A percentile compares a stretch with the other conserved stretches of the same genome.
These are phyloP conservation scores for Tiliqua scincoides DNA, from an alignment of 2,113 vertebrate genomes.

Conservation along the genomic window DNA sequence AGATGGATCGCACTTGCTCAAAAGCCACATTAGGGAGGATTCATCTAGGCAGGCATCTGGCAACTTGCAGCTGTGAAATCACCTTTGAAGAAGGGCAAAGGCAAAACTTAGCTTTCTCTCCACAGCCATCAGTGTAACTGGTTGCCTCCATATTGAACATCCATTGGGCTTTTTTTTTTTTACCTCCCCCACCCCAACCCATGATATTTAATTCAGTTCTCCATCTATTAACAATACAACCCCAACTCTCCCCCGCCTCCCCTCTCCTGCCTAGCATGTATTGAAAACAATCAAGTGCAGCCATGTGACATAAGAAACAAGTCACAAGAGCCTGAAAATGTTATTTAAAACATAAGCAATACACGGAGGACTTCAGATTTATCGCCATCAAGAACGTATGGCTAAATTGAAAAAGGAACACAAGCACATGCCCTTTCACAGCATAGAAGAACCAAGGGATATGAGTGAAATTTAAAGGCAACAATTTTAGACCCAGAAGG, in stretches of 20 bases:
- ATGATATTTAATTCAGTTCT: not conserved
- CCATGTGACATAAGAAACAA: not conserved
- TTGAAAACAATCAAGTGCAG: not conserved
- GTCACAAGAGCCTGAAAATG: not conserved
- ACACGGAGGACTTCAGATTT: not conserved
- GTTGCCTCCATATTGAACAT: not conserved
- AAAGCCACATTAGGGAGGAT: slow-evolving; percentile 28
- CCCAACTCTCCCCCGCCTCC: not conserved
- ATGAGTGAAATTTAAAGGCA: not conserved
- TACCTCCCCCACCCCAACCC: not conserved
- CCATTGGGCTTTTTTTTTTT: not conserved
- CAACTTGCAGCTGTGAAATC: slow-evolving; percentile 37
- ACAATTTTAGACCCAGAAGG: not conserved
- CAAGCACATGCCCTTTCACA: not conserved
- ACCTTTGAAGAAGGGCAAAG: slow-evolving; percentile 9
- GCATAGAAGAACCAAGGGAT: not conserved
- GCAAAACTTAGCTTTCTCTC: not conserved
- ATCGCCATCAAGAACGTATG: not conserved
- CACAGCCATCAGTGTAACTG: not conserved
- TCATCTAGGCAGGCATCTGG: slow-evolving; percentile 36
- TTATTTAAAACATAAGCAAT: not conserved
- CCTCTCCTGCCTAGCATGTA: not conserved
- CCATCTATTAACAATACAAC: not conserved
- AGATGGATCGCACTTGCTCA: slow-evolving; percentile 33
- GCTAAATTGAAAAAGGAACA: not conserved